Conservation (phyloP, 2,888 invertebrate species). For the Branchellion lobata region DNA sequence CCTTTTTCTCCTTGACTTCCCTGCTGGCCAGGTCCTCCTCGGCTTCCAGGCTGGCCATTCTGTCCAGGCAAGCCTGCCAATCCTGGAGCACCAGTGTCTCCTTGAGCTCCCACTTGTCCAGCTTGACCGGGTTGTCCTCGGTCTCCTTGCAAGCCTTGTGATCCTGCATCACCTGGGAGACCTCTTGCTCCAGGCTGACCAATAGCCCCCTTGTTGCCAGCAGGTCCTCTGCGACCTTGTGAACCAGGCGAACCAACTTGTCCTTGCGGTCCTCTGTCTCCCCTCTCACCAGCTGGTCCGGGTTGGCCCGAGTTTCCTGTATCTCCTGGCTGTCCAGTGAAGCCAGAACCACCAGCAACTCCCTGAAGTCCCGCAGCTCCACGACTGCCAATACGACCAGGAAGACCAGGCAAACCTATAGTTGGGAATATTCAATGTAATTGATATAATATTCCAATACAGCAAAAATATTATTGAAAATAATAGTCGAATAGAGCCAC, state of each 20-base stretch:
- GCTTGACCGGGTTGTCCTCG: conserved; percentile 24
- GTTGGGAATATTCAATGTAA: neutral
- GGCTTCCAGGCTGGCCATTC: conserved; percentile 18
- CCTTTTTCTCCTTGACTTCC: conserved; percentile 40
- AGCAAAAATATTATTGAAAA: too few species aligned
- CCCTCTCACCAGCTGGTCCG: conserved; percentile 47
- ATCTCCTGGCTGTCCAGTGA: conserved; percentile 35
- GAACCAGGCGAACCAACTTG: conserved; percentile 52
- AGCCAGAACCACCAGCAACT: conserved; percentile 42
- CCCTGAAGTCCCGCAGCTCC: conserved; percentile 47
- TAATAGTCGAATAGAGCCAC: too few species aligned
- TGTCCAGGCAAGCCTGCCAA: conserved; percentile 43
- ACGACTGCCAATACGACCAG: conserved; percentile 38
- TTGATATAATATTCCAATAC: neutral
- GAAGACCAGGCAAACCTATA: conserved; percentile 39
- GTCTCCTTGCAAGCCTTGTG: conserved; percentile 42
- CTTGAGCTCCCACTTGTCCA: conserved; percentile 41
- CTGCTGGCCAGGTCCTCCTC: conserved; percentile 35
- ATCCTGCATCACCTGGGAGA: conserved; percentile 63
- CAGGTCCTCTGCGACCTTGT: conserved; percentile 35
- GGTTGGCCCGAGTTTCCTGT: conserved; percentile 27
- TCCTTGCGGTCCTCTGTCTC: conserved; percentile 50
- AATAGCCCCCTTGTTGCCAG: conserved; percentile 37
- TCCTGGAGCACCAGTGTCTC: conserved; percentile 40
- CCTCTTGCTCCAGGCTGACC: conserved; percentile 61